Evolutionary conservation across 30 jellyfish, hydroid and myxozoan species (phyloP), one percentile per base, ranked within the genome.

Genomic region (Turritopsis rubra): DNA sequence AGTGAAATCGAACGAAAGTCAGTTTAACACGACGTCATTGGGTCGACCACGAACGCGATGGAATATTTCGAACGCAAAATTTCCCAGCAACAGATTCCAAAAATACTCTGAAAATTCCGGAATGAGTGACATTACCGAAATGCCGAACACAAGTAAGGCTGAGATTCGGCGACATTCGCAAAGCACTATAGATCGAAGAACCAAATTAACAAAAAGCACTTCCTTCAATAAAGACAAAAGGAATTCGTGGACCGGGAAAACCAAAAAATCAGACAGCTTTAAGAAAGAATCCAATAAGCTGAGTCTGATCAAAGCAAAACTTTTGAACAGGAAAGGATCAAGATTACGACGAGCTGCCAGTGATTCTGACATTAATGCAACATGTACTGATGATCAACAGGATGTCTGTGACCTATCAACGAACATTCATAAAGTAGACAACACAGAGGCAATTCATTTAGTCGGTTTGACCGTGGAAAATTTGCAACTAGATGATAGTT

Each of bases 1-100:
- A 0, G 28, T 80, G 21, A 70, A 80, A 80, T 52, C 87, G 22
- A 22, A 26, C 31, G 87, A 31, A 53, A 70, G 65, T 26, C 82
- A 30, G 41, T 68, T 23, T 19, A 77, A 28, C 3, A 30, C 27
- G 52, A 80, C 52, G 87, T 26, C 84, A 25, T 28, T 76, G 65
- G 87, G 87, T 80, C 31, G 87, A 53, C 29, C 21, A 24, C 84
- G 87, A 21, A 8, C 52, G n/a, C 52, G 29, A 21, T n/a, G 60
- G 52, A 53, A 21, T 24, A 52, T 31, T 80, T 26, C 79, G 23
- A 75, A 23, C 66, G 18, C 83, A 52, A 77, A 20, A 52, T 53
- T 77, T 5, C 28, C 52, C n/a, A 28, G 26, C 52, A 25, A 77
- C 21, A 41, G 60, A 41, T 41, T 41, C 60, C 60, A 41, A 13